A percentile compares a stretch with the other conserved stretches of the same genome.
These are phyloP conservation scores for Phoenicopterus ruber DNA, from an alignment of 2,113 vertebrate genomes.

Conservation along the genomic window DNA sequence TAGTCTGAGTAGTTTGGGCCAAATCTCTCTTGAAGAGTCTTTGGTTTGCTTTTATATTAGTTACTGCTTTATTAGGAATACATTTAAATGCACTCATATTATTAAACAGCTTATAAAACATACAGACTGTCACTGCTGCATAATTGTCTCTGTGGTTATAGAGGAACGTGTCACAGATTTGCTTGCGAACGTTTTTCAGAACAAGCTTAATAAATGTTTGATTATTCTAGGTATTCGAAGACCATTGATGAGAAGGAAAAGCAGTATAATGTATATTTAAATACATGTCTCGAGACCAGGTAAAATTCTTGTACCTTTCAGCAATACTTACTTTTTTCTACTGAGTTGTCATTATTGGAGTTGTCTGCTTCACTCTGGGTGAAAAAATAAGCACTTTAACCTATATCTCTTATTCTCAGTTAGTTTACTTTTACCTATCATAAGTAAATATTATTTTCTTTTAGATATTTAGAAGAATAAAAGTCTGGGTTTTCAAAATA, in stretches of 20 bases:
- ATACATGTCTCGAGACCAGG: slow-evolving; percentile 76
- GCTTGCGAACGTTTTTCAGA: neutral
- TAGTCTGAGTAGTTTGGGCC: neutral
- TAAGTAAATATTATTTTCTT: neutral
- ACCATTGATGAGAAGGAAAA: slow-evolving; percentile 69
- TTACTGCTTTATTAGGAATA: neutral
- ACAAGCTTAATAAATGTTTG: neutral
- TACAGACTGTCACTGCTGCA: neutral
- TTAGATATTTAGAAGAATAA: neutral
- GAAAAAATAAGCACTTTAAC: neutral
- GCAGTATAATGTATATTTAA: slow-evolving; percentile 62
- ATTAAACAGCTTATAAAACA: neutral
- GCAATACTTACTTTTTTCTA: neutral
- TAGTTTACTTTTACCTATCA: neutral
- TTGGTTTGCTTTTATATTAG: neutral
- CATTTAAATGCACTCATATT: neutral
- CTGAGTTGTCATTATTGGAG: neutral
- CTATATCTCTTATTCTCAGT: neutral
- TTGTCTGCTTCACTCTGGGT: neutral
- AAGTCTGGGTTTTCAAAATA: neutral
- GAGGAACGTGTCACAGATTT: neutral
- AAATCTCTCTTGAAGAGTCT: neutral
- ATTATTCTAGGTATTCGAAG: slow-evolving; percentile 68
- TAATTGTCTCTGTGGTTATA: neutral
- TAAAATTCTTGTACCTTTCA: slow-evolving; percentile 23